A percentile compares a stretch with the other conserved stretches of the same genome.
Conservation (phyloP, 1,140 invertebrate species). For the Physella acuta region DNA sequence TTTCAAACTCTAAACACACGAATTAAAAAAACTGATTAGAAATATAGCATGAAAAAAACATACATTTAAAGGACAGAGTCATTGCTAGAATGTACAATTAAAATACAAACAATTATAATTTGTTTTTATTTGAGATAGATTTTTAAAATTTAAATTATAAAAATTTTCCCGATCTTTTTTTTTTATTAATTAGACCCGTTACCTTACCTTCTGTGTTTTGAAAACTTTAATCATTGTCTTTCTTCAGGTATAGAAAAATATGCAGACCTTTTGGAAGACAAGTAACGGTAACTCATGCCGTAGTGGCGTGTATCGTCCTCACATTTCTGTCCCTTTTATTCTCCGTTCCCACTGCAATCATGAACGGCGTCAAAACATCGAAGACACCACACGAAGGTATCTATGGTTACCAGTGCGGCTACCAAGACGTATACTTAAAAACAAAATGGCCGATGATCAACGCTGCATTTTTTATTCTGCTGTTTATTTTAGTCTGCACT, state of each 20-base stretch:
- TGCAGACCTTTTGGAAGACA: background rate
- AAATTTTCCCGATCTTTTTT: no score
- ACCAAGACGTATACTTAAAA: background rate
- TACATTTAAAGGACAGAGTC: no score
- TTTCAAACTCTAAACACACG: no score
- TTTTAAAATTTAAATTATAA: no score
- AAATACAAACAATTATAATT: no score
- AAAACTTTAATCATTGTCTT: no score
- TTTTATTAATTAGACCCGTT: no score
- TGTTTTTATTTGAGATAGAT: no score
- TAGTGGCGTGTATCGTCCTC: background rate
- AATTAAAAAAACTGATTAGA: no score
- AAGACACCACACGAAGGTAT: background rate
- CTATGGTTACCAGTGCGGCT: background rate
- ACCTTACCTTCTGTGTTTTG: no score
- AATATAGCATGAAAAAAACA: no score
- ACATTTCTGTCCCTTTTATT: background rate
- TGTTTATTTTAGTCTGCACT: background rate
- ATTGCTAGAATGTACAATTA: no score
- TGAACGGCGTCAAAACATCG: background rate
- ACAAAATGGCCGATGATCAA: constrained; percentile 5
- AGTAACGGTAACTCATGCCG: background rate
- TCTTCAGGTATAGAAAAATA: background rate
- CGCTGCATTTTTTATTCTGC: background rate
- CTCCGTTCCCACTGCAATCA: background rate